These are phyloP conservation scores for Nicator chloris DNA, from an alignment of 2,113 vertebrate species.

Conservation along the genomic window DNA sequence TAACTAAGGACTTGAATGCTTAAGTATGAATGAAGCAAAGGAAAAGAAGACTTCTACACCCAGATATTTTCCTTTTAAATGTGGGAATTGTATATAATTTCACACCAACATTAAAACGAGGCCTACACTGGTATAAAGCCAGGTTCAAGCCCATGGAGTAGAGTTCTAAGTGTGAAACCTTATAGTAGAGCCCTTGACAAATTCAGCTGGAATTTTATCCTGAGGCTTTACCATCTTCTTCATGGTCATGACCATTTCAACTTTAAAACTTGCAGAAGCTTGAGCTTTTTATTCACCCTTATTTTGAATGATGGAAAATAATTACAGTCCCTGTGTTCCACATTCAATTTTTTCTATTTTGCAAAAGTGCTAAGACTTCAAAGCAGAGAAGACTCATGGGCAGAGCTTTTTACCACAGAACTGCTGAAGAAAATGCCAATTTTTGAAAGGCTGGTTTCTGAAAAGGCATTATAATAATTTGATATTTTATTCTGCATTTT, in stretches of 20 bases:
- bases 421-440: neutral
- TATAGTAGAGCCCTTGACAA: neutral
- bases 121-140: neutral
- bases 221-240: neutral
- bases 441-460: neutral
- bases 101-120: rapidly evolving
- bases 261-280: neutral
- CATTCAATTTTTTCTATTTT: constrained; percentile 1
- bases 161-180: neutral
- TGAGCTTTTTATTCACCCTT: neutral
- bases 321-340: constrained; percentile 3
- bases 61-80: neutral
- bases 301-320: neutral
- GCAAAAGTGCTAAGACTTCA: constrained; percentile 4
- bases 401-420: neutral
- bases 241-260: neutral
- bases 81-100: neutral
- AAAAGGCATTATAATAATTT: neutral
- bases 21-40: neutral
- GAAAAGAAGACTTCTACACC: neutral
- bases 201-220: neutral
- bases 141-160: neutral
- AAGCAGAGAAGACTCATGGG: neutral
- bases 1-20: neutral
- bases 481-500: neutral